Base-by-base conservation (phyloP, 2,797 vertebrate genomes). In the Neopelma chrysocephalum region DNA sequence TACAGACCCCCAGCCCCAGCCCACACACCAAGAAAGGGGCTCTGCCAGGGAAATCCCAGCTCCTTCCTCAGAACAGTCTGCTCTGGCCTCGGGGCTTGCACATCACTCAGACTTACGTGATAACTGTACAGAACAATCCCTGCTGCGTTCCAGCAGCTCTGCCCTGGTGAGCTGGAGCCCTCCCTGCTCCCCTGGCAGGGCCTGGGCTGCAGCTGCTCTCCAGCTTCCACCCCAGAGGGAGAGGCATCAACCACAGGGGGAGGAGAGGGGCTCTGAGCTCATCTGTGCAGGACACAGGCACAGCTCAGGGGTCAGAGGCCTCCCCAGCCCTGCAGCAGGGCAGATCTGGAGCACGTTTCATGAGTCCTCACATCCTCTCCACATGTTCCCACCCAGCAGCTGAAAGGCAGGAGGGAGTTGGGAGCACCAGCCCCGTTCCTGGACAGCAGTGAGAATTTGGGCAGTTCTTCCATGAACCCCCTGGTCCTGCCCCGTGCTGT, bases 161-260 rank as follows among this genome's bases (percentile, higher is more conserved):
- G 48, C 64, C 43, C 66, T 7, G 32, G 1, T 7, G 70, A 87
- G 72, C 61, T 64, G 80, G 22, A 88, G 62, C 73, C 13, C n/a
- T 62, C 38, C 26, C 36, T 38, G 32, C 45, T 61, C 45, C 76
- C n/a, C n/a, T 18, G 3, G 36, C 69, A 53, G 86, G 32, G 16
- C 5, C n/a, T 6, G 23, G 70, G 38, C 79, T 91, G 65, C 69
- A 84, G 69, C 89, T 82, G 83, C 77, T 77, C 73, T 60, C 76
- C 77, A 75, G 81, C 72, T 68, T 53, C 50, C 25, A 17, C 7
- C 69, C 87, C 54, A 18, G 68, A 60, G 66, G 50, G 75, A 38
- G 47, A 34, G 23, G 31, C 58, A 15, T 47, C 31, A 17, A 31
- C 58, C 64, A 9, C 83, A 69, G 48, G 65, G 48, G 51, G 32